phyloP scores from a whole-genome alignment of 2,797 vertebrate genomes.

The Parauchenoglanis ngamensis region DNA sequence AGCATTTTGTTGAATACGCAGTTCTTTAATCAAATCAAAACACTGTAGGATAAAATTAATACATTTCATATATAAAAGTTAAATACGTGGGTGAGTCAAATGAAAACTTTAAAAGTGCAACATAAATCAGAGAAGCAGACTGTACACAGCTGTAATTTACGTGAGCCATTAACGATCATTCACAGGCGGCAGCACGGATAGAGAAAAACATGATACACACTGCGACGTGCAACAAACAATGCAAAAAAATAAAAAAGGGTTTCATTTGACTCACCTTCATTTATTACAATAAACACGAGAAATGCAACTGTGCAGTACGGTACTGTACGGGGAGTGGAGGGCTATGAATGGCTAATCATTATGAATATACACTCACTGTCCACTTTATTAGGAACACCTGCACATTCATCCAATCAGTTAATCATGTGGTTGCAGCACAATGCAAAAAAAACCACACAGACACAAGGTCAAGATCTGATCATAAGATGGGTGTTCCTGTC shows the following conservation, averaged over 20 bases:
- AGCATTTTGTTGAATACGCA: not conserved
- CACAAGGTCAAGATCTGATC: too few relatives aligned
- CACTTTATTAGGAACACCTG: not conserved
- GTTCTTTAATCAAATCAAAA: not conserved
- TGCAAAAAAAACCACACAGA: not conserved
- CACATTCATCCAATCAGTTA: not conserved
- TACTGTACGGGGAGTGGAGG: not conserved
- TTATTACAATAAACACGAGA: not conserved
- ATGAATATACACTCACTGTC: not conserved
- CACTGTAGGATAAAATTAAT: not conserved
- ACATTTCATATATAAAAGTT: not conserved
- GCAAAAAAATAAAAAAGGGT: not conserved
- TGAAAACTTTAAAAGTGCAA: constrained; percentile 13
- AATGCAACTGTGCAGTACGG: not conserved
- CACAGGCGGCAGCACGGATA: not conserved
- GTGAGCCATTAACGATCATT: not conserved
- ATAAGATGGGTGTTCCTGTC: too few relatives aligned
- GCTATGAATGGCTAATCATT: not conserved
- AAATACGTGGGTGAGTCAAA: not conserved
- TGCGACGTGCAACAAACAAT: not conserved
- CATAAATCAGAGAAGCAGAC: not conserved
- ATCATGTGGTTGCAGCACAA: not conserved
- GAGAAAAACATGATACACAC: not conserved
- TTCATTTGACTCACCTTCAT: not conserved
- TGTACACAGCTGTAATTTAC: not conserved